A percentile compares a stretch with the other conserved stretches of the same genome.
Conservation (phyloP, 2,797 vertebrate genomes). For the Saguinus oedipus region DNA sequence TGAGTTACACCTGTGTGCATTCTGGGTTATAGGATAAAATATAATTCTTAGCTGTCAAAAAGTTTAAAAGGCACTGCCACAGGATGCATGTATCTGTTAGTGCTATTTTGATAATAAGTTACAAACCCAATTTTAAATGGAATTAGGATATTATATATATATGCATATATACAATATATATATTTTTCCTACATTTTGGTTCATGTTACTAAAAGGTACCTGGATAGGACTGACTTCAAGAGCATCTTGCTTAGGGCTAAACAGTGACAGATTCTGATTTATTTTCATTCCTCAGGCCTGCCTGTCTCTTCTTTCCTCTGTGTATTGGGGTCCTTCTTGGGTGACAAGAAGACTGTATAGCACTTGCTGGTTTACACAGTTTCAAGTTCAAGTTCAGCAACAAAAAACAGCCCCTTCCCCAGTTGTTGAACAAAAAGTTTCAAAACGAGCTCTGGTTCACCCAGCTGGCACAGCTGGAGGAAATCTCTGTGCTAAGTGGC, state of each 20-base stretch:
- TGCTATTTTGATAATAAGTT: not conserved
- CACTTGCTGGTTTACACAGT: not conserved
- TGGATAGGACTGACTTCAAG: not conserved
- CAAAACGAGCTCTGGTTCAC: not conserved
- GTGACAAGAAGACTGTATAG: not conserved
- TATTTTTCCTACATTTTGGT: not conserved
- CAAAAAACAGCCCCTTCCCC: not conserved
- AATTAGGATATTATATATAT: not conserved
- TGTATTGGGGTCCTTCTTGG: not conserved
- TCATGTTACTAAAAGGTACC: not conserved
- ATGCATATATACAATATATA: not conserved
- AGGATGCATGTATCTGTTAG: not conserved
- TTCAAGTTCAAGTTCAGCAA: not conserved
- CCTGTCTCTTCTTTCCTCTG: not conserved
- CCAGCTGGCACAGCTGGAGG: not conserved
- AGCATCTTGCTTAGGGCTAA: not conserved
- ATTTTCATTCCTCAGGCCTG: not conserved
- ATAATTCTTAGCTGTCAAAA: not conserved
- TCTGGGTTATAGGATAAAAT: not conserved
- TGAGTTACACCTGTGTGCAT: not conserved
- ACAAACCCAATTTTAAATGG: not conserved
- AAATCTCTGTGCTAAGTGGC: not conserved
- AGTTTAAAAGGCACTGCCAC: not conserved
- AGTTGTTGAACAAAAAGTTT: not conserved
- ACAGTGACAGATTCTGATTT: not conserved